Base-by-base conservation (phyloP, 2,797 vertebrate genomes). In the Etheostoma perlongum region DNA sequence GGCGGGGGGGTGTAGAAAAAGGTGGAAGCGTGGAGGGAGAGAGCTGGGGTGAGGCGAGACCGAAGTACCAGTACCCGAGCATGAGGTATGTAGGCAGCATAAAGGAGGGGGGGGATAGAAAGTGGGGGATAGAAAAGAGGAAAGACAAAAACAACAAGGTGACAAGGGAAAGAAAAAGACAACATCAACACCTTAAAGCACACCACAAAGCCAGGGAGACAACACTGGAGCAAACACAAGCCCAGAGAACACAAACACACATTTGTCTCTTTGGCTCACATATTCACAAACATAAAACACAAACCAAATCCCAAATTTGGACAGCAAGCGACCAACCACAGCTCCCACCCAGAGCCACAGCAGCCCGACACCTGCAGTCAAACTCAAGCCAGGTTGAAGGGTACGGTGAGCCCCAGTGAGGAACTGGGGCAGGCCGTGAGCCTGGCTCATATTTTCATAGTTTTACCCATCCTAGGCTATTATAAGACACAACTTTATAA, bases 101-200 rank as follows among this genome's bases (percentile, higher is more conserved):
- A 67, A 83, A 52, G 71, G 83, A 71, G 14, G 65, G 68, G 53
- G 74, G 15, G 25, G 18, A 30, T 30, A 30, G 30, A 30, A 30
- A 30, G 5, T 30, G 73, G 57, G 25, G 63, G 73, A 23, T 60
- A 63, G 62, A 80, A 66, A 71, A 55, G 6, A 70, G 62, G 55
- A 66, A 33, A 53, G 81, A 85, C 70, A 88, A 73, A 89, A 87
- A 85, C 68, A 91, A 94, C 77, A 91, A 88, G 67, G 84, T 92
- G 91, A 95, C 90, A 95, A 85, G 89, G 93, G 93, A 92, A 94
- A 93, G 88, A 95, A 90, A 95, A 93, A 94, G 93, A 95, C 93
- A 96, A 92, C 76, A 86, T 95, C 93, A 95, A 95, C 93, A 95
- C 93, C 90, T 93, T 88, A 87, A 90, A 94, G 94, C 93, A 91